Evolutionary conservation across 2,797 vertebrate species (phyloP).

Genomic region (Danionella dracula): DNA sequence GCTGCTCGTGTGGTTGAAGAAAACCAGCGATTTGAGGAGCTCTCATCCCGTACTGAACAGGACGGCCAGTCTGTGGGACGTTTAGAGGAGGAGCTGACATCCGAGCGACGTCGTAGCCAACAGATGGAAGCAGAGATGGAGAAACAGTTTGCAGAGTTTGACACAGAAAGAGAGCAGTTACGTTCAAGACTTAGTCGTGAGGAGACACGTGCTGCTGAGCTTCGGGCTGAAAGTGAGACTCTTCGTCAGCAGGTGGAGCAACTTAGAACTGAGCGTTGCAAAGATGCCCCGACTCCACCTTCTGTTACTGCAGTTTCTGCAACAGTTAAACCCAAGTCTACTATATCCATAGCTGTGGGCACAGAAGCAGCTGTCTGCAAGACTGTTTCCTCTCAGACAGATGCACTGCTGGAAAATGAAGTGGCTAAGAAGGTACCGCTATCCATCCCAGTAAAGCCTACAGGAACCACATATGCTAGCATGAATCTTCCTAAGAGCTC

Average conservation of each 20-base stretch:
- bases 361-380: slow-evolving; percentile 73
- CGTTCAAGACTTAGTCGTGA: slow-evolving; percentile 85
- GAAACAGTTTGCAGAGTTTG: slow-evolving; percentile 92
- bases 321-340: slow-evolving; percentile 66
- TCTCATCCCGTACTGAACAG: slow-evolving; percentile 81
- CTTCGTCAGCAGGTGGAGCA: slow-evolving; percentile 87
- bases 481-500: slow-evolving; percentile 76
- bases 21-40: slow-evolving; percentile 85
- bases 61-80: slow-evolving; percentile 74
- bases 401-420: slow-evolving; percentile 71
- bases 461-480: slow-evolving; percentile 69
- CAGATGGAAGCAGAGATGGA: slow-evolving; percentile 98
- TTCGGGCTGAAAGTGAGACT: slow-evolving; percentile 80
- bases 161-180: slow-evolving; percentile 90
- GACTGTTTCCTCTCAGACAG: slow-evolving; percentile 85
- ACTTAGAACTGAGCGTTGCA: slow-evolving; percentile 77
- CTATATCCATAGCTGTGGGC: slow-evolving; percentile 75
- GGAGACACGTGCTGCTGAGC: slow-evolving; percentile 72
- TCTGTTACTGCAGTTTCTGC: slow-evolving; percentile 47
- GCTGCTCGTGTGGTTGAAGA: slow-evolving; percentile 88
- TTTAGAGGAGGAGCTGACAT: slow-evolving; percentile 78
- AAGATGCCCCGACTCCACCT: slow-evolving; percentile 40
- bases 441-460: slow-evolving; percentile 78
- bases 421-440: slow-evolving; percentile 76
- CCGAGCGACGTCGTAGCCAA: slow-evolving; percentile 77